A percentile compares a stretch with the other conserved stretches of the same genome.
phyloP scores from a whole-genome alignment of 2,888 invertebrate genomes.

The Drosophila atroscutellata region DNA sequence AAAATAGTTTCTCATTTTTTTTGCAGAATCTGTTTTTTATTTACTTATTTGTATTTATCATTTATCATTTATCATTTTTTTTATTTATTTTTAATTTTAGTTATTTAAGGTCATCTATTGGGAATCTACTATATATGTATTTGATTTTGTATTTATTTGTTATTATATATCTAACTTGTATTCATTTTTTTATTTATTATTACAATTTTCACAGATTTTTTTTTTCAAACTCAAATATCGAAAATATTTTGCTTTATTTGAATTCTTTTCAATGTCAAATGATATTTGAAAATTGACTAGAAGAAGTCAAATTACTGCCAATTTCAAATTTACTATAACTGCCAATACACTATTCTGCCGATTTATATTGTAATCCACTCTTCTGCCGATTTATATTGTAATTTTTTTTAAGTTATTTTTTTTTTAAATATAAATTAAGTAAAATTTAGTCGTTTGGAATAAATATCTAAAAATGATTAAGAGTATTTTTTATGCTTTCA shows the following conservation, averaged over 20 bases:
- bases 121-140: no score
- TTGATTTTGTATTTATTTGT: no score
- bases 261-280: neutral
- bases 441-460: neutral
- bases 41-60: no score
- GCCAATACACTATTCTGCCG: neutral
- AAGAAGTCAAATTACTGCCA: neutral
- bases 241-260: no score
- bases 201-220: neutral
- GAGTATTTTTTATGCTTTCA: neutral
- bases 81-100: no score
- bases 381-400: neutral
- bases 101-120: no score
- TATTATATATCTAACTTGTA: fast-evolving
- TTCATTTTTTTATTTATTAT: neutral
- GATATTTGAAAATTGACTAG: neutral
- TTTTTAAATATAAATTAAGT: no score
- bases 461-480: neutral
- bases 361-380: neutral
- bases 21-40: no score
- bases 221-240: neutral
- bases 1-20: no score
- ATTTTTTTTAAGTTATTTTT: neutral
- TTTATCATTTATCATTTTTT: no score
- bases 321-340: neutral